A percentile compares a stretch with the other conserved stretches of the same genome.
phyloP scores from a whole-genome alignment of 2,113 vertebrate species.

The Okapia johnstoni region DNA sequence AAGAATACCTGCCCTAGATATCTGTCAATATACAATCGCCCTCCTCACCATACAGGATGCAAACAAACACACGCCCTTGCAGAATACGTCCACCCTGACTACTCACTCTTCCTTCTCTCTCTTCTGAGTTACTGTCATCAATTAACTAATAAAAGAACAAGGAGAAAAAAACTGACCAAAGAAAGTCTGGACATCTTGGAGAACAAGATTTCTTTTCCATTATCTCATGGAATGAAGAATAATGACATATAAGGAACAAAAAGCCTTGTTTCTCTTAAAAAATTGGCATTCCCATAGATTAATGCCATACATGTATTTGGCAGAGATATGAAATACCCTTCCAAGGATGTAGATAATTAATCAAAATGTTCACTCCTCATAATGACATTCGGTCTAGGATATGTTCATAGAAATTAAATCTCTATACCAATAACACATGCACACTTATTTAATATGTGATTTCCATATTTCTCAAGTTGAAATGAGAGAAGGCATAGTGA shows the following conservation, averaged over 20 bases:
- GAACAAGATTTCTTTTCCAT: neutral
- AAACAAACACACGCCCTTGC: neutral
- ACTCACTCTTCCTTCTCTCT: neutral
- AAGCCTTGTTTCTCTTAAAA: neutral
- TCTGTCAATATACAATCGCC: neutral
- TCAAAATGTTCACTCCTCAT: neutral
- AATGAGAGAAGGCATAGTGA: neutral
- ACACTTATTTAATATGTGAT: neutral
- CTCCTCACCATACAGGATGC: neutral
- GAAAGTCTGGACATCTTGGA: neutral
- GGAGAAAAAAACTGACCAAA: neutral
- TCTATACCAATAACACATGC: neutral
- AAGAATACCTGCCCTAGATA: neutral
- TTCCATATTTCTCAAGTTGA: neutral
- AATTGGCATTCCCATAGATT: neutral
- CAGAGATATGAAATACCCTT: neutral
- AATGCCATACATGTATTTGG: neutral
- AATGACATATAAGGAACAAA: neutral
- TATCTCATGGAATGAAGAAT: neutral
- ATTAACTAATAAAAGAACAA: neutral
- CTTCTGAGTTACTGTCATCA: neutral
- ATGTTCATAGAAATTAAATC: neutral
- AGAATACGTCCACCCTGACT: neutral
- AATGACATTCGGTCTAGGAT: neutral
- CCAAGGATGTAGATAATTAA: neutral